Evolutionary conservation across 1,140 invertebrate genomes (phyloP).

Genomic region (Rhynchophorus ferrugineus): DNA sequence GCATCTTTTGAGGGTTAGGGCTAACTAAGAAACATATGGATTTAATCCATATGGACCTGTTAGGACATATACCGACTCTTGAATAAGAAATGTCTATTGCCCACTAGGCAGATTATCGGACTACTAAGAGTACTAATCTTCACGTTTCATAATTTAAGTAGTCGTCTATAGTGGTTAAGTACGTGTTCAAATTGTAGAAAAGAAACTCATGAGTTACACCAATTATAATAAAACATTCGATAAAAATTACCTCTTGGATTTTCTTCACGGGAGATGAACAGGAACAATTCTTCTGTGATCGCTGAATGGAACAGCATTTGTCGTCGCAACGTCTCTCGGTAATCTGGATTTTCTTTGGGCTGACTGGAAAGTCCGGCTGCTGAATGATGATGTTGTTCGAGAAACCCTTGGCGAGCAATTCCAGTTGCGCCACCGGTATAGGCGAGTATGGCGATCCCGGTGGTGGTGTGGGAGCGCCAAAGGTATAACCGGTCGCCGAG

Average conservation of each 20-base stretch:
- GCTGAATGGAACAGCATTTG: conserved; percentile 34
- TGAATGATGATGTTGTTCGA: conserved; percentile 38
- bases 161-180: no score
- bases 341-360: conserved; percentile 34
- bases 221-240: no score
- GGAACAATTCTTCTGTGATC: conserved; percentile 30
- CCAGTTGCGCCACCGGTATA: conserved; percentile 53
- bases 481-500: conserved; percentile 51
- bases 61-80: no score
- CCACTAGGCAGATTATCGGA: no score
- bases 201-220: no score
- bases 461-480: conserved; percentile 59
- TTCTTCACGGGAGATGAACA: conserved; percentile 27
- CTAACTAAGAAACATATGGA: no score
- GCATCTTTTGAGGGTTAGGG: no score
- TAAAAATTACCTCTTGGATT: conserved; percentile 15
- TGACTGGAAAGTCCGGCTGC: conserved; percentile 22
- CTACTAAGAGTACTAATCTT: no score
- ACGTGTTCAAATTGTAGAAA: no score
- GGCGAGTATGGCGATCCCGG: conserved; percentile 62
- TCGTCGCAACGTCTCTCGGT: conserved; percentile 32
- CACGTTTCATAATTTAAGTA: no score
- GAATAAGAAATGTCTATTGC: no score
- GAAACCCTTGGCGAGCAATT: conserved; percentile 48
- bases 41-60: no score